Base-by-base conservation (phyloP, 2,888 invertebrate species). In the Sturmia bella region DNA sequence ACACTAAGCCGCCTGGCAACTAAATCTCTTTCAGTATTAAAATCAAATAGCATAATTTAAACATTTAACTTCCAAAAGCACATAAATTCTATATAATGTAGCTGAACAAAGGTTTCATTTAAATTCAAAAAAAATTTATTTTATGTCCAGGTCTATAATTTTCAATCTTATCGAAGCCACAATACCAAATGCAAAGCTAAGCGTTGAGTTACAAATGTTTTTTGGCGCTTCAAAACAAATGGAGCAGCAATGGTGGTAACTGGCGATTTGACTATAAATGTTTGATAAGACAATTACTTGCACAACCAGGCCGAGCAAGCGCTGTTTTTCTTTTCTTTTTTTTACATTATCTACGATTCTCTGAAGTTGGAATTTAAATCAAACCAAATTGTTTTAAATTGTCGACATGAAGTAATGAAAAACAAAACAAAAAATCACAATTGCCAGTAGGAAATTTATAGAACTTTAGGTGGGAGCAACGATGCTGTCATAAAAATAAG, bases 141-240 rank as follows among this genome's bases (percentile, higher is more conserved):
- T 13, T 2, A 57, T 50, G 32, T 27, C 9, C 15, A 13, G 27
- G 48, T 48, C 39, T 17, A 59, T 50, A 66, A 75, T 66, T 57
- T 54, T 48, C 56, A 24, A 56, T 57, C 27, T 74, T 73, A 63
- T 73, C 32, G 50, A 27, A 41, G 11, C 5, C 24, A 4, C n/a
- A 64, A 45, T 32, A 9, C 32, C 11, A 12, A 0, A 56, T 12
- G 43, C 43, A 61, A 76, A 68, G 7, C 11, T 13, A 75, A 75
- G 81, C 81, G 73, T 81, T 57, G 77, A 73, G 73, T 81, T 69
- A 81, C 81, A 81, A 81, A 73, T 81, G 73, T 81, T 73, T 56
- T 48, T 6, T 48, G 27, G 54, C 81, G 63, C 70, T 27, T 45
- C 57, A 54, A 57, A 69, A 75, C 75, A 50, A 70, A 77, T 70